Evolutionary conservation across 2,113 vertebrate species (phyloP).

Genomic region (Ascaphus truei): DNA sequence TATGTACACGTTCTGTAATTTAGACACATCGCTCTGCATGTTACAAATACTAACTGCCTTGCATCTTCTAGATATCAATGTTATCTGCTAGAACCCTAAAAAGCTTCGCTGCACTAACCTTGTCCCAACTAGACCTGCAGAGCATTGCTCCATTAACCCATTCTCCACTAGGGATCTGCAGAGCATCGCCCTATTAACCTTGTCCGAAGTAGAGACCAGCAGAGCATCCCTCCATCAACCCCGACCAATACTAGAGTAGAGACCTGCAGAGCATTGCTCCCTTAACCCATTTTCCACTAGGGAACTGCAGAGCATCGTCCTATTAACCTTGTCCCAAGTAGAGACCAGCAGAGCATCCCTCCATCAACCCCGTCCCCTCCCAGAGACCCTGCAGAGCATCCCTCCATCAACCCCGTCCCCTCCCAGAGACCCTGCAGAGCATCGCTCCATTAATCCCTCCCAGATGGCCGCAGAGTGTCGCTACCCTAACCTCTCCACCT

Average conservation of each 20-base stretch:
- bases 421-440: not conserved
- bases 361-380: not conserved
- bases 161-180: not conserved
- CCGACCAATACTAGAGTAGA: too few relatives aligned
- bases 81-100: too few relatives aligned
- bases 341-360: not conserved
- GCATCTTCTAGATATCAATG: too few relatives aligned
- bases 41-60: too few relatives aligned
- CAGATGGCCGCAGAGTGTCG: conserved; percentile 1
- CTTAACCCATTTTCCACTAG: not conserved
- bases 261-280: not conserved
- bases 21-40: too few relatives aligned
- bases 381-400: not conserved
- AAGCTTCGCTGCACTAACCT: too few relatives aligned
- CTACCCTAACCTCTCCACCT: conserved; percentile 33
- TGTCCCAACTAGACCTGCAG: too few relatives aligned
- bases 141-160: not conserved
- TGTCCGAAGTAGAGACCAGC: not conserved
- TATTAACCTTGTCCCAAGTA: not conserved
- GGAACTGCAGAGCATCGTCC: not conserved
- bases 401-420: not conserved
- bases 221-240: not conserved
- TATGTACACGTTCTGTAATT: too few relatives aligned
- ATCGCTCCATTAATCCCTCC: not conserved
- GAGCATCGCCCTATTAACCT: not conserved